Base-by-base conservation (phyloP, 2,888 invertebrate genomes). In the Acanthosepion lycidas region DNA sequence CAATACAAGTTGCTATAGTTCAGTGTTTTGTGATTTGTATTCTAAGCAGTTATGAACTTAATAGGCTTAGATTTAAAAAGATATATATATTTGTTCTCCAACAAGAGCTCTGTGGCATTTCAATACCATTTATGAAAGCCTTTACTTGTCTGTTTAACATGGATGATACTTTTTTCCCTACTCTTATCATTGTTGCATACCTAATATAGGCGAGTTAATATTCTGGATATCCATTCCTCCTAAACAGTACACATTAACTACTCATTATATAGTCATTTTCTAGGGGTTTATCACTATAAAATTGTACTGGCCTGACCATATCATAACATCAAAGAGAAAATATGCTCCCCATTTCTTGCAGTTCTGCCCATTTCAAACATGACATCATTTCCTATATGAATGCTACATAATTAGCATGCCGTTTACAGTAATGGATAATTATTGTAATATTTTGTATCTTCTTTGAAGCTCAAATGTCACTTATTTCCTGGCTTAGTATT, bases 321-420 rank as follows among this genome's bases (percentile, higher is more conserved):
- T 78, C n/a, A 78, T n/a, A 78, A n/a, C n/a, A 78, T 78, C n/a
- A n/a, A 78, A 78, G 23, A n/a, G n/a, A 78, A 78, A 78, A 78
- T 78, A 78, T n/a, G 15, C 23, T 33, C 12, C n/a, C n/a, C 12
- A n/a, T n/a, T n/a, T n/a, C 78, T n/a, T n/a, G 33, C 78, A 78
- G 23, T 78, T n/a, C n/a, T 33, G 78, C n/a, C 78, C 9, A 78
- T 78, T n/a, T 33, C 78, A 78, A 78, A 78, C 15, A 78, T 78
- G 78, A 15, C n/a, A 15, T 18, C 78, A n/a, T n/a, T n/a, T 78
- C 15, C n/a, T 78, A 78, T 78, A 78, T 33, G 33, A 78, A 78
- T n/a, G 78, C 78, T 18, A 78, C n/a, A 78, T 78, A 33, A 78
- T 78, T 78, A 78, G 78, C n/a, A 78, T 78, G 2, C 78, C 78